Evolutionary conservation across 1,140 invertebrate species (phyloP).

Genomic region (Heliconius melpomene): DNA sequence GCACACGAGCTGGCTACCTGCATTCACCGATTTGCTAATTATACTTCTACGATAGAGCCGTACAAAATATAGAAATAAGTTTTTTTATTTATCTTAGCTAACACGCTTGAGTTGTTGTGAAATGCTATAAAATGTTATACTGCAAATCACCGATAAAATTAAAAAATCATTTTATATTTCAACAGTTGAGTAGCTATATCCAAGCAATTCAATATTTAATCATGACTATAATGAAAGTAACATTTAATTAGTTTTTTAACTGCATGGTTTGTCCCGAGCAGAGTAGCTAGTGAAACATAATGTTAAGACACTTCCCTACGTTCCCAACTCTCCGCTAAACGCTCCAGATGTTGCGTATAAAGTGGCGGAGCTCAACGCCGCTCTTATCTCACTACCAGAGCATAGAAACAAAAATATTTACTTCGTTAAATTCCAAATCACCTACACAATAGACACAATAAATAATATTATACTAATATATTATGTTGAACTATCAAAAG

Average conservation of each 20-base stretch:
- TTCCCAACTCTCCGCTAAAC: no score
- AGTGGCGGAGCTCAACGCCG: no score
- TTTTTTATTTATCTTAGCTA: not conserved
- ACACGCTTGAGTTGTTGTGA: not conserved
- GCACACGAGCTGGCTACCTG: constrained; percentile 38
- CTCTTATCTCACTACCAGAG: not conserved
- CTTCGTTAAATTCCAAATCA: not conserved
- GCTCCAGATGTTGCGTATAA: no score
- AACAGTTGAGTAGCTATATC: not conserved
- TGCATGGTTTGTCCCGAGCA: no score
- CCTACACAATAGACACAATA: not conserved
- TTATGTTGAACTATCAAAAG: constrained; percentile 15
- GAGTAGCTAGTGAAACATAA: no score
- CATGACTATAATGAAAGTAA: not conserved
- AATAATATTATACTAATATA: not conserved
- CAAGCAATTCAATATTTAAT: not conserved
- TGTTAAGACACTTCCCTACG: no score
- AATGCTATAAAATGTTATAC: not conserved
- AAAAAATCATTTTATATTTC: not conserved
- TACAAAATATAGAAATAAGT: constrained; percentile 19
- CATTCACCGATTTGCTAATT: constrained; percentile 44
- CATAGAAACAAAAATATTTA: not conserved
- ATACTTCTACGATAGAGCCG: constrained; percentile 26
- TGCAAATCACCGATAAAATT: not conserved
- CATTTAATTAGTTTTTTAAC: no score